A percentile compares a stretch with the other conserved stretches of the same genome.
Conservation (phyloP, 2,888 invertebrate genomes). For the Machimus atricapillus region DNA sequence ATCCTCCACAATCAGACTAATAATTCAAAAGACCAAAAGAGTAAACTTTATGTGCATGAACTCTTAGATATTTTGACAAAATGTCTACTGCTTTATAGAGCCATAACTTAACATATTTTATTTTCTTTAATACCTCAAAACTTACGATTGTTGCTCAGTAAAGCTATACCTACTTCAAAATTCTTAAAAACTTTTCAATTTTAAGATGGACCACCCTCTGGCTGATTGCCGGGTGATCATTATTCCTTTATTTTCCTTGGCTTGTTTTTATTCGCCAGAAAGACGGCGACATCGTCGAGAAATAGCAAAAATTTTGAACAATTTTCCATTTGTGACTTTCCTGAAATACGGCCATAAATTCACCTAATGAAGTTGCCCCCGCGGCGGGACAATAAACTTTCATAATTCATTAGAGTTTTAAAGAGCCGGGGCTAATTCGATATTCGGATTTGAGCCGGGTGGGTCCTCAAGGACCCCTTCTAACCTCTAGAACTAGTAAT, state of each 20-base stretch:
- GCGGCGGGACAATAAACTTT: background rate
- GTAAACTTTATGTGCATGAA: too few species aligned
- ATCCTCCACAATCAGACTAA: too few species aligned
- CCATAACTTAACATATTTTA: too few species aligned
- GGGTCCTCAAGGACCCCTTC: background rate
- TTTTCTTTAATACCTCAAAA: background rate
- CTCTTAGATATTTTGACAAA: too few species aligned
- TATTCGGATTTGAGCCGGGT: background rate
- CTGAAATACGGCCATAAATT: background rate
- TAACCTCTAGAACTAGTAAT: background rate
- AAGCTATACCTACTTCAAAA: background rate
- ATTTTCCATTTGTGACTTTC: background rate
- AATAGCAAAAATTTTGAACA: background rate
- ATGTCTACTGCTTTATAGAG: too few species aligned
- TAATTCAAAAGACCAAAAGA: too few species aligned
- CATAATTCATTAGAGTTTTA: constrained; percentile 19
- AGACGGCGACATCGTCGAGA: background rate
- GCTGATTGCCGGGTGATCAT: background rate
- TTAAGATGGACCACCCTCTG: background rate
- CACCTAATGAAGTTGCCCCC: background rate
- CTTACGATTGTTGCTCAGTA: background rate
- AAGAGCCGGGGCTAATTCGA: background rate
- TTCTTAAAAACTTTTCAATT: background rate
- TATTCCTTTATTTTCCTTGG: background rate
- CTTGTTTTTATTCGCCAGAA: background rate